Evolutionary conservation across 2,113 vertebrate genomes (phyloP).

Genomic region (Archocentrus centrarchus): DNA sequence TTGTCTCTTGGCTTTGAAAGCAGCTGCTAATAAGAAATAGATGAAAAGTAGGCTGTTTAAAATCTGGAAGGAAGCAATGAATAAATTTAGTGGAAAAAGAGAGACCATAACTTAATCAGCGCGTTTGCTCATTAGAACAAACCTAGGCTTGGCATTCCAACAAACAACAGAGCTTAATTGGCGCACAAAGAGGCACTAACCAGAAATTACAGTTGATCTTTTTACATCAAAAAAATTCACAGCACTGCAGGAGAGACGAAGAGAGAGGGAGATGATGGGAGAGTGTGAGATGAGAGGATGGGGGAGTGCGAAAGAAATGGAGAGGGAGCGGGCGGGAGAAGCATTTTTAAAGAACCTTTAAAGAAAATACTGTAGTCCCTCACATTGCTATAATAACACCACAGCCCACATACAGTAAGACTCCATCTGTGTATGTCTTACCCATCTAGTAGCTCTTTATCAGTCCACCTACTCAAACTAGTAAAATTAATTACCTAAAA

Average conservation of each 20-base stretch:
- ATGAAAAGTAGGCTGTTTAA: constrained; percentile 23
- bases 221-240: constrained; percentile 26
- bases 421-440: constrained; percentile 37
- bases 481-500: background rate
- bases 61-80: constrained; percentile 21
- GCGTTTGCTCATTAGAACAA: constrained; percentile 34
- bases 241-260: constrained; percentile 15
- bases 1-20: constrained; percentile 53
- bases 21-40: constrained; percentile 37
- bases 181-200: constrained; percentile 21
- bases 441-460: constrained; percentile 7
- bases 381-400: constrained; percentile 31
- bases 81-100: background rate
- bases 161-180: constrained; percentile 47
- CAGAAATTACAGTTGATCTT: constrained; percentile 37
- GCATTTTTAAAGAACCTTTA: constrained; percentile 32
- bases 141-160: constrained; percentile 45
- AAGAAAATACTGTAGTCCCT: constrained; percentile 47
- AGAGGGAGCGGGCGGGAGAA: constrained; percentile 37
- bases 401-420: constrained; percentile 50
- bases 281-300: constrained; percentile 38
- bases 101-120: constrained; percentile 24
- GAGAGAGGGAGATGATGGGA: constrained; percentile 1
- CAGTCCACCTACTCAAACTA: constrained; percentile 17
- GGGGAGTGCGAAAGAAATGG: constrained; percentile 24